Evolutionary conservation across 2,888 invertebrate genomes (phyloP).

Genomic region (Druceiella hillmani): DNA sequence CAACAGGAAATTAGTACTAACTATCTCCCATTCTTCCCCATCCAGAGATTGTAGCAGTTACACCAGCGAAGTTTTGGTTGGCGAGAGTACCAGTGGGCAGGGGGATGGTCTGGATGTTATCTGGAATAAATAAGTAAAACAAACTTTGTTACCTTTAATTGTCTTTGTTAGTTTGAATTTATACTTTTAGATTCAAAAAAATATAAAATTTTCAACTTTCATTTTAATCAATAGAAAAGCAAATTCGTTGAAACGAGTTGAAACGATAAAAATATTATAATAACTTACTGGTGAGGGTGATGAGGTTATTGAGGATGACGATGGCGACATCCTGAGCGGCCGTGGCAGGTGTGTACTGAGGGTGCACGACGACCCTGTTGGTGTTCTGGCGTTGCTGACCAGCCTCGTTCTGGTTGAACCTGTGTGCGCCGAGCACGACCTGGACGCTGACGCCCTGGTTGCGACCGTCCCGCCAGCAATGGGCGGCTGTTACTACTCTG

Average conservation of each 20-base stretch:
- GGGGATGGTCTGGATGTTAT: constrained; percentile 26
- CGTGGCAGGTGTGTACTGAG: constrained; percentile 29
- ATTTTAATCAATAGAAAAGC: too few species aligned
- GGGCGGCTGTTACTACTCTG: constrained; percentile 38
- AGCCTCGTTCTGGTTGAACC: constrained; percentile 29
- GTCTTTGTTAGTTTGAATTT: too few species aligned
- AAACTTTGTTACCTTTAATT: too few species aligned
- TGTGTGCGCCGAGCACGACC: constrained; percentile 31
- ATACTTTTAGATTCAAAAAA: too few species aligned
- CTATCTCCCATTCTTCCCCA: constrained; percentile 31
- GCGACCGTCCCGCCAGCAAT: constrained; percentile 38
- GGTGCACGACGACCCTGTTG: constrained; percentile 28
- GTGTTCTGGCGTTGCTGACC: constrained; percentile 31
- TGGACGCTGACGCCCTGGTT: constrained; percentile 31
- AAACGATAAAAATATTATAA: too few species aligned
- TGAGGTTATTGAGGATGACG: too few species aligned
- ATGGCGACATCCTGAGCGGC: constrained; percentile 32
- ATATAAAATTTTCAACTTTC: too few species aligned
- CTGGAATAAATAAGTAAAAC: constrained; percentile 29
- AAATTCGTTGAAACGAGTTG: too few species aligned
- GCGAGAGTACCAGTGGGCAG: constrained; percentile 28
- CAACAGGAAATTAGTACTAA: too few species aligned
- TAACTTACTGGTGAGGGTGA: too few species aligned
- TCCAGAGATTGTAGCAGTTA: constrained; percentile 31
- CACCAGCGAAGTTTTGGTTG: constrained; percentile 26